These are phyloP conservation scores for Agrotis segetum DNA, from an alignment of 2,888 invertebrate species.

Conservation along the genomic window DNA sequence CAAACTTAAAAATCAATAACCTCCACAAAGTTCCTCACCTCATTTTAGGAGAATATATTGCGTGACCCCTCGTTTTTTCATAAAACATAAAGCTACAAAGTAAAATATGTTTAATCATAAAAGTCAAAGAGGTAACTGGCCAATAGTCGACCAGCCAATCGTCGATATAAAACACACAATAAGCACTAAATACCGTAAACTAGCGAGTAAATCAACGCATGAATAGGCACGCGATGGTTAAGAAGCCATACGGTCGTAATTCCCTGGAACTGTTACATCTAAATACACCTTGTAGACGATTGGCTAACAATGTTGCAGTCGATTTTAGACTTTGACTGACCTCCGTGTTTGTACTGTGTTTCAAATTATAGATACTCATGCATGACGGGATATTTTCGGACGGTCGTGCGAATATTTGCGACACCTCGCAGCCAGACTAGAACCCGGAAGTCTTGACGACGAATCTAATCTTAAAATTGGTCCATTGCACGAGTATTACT, in stretches of 20 bases:
- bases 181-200: constrained; percentile 62
- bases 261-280: constrained; percentile 62
- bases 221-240: constrained; percentile 64
- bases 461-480: constrained; percentile 33
- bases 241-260: constrained; percentile 68
- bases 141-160: constrained; percentile 31
- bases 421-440: constrained; percentile 8
- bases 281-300: constrained; percentile 54
- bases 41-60: neutral
- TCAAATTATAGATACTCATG: constrained; percentile 23
- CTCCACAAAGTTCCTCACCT: neutral
- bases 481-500: neutral
- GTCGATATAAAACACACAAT: constrained; percentile 54
- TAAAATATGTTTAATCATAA: neutral
- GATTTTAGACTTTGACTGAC: constrained; percentile 39
- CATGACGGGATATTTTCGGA: constrained; percentile 32
- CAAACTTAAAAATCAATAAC: neutral
- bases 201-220: constrained; percentile 68
- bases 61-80: neutral
- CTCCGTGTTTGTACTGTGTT: constrained; percentile 30
- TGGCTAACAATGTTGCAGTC: constrained; percentile 46
- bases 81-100: constrained; percentile 5
- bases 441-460: constrained; percentile 37
- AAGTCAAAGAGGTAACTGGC: constrained; percentile 14
- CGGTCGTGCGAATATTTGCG: constrained; percentile 37